Evolutionary conservation across 2,888 invertebrate genomes (phyloP), one percentile per base, ranked within the genome.

Genomic region (Drosophila quinaria): DNA sequence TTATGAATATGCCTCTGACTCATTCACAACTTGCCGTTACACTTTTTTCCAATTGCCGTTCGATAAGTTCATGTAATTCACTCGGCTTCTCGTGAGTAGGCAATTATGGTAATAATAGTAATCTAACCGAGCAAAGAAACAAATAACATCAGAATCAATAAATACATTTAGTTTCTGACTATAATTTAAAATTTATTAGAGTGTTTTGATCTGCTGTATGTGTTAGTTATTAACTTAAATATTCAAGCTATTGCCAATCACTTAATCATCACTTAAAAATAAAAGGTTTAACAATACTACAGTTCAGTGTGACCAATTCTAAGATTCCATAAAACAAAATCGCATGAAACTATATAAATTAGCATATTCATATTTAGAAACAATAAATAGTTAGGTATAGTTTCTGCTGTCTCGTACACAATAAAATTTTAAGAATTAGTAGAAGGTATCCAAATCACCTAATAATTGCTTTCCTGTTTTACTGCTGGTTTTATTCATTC

Each of bases 1-100:
- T 47, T 58, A 46, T 47, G 15, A 46, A 47, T 47, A 33, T 25
- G 17, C 17, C 46, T 46, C 11, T 37, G 11, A 11, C 35, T 11
- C 44, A 58, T 25, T 37, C 25, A 13, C 35, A 58, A 47, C 35
- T 46, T 58, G 46, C 46, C 46, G 46, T 58, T 58, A 35, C 37
- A 58, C 37, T 47, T 37, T 25, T 3, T 58, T 25, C 9, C 47
- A 47, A 46, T 37, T 37, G 58, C 35, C 17, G 47, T 35, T 58
- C 35, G 15, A 56, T 22, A 35, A 5, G 33, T 35, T 17, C 44
- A 33, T 22, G 13, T 55, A 55, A 44, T 55, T 55, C 41, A 41
- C 31, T 33, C 19, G 9, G 54, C 9, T 33, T 9, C n/a, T 25
- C 33, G 56, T 56, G 56, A 56, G 33, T 8, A 15, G 39, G 13